A percentile compares a stretch with the other conserved stretches of the same genome.
Conservation (phyloP, 1,140 invertebrate species). For the Holcopasites calliopsidis region DNA sequence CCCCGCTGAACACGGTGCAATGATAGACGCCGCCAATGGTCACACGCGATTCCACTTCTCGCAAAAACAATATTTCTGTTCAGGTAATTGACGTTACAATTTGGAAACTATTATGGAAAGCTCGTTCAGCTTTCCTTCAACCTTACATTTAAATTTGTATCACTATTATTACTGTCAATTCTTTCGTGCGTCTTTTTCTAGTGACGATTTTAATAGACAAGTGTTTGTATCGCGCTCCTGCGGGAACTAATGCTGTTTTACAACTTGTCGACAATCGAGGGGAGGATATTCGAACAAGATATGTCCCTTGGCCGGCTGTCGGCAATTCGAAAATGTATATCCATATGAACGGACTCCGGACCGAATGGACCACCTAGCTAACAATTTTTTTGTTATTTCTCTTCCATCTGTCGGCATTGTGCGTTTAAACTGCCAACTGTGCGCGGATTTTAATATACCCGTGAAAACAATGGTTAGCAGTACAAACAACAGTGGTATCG, state of each 20-base stretch:
- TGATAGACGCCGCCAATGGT: not conserved
- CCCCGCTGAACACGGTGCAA: not conserved
- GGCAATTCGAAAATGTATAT: conserved; percentile 67
- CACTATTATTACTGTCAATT: too few species aligned
- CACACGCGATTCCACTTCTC: not conserved
- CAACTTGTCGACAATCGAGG: conserved; percentile 58
- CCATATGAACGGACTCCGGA: conserved; percentile 19
- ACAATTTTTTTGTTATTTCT: not conserved
- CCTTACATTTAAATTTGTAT: too few species aligned
- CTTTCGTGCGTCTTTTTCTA: too few species aligned
- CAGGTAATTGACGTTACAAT: too few species aligned
- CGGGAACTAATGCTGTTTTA: conserved; percentile 54
- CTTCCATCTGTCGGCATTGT: not conserved
- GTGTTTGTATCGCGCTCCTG: conserved; percentile 18
- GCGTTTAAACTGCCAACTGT: conserved; percentile 11
- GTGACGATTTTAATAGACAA: too few species aligned
- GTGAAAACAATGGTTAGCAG: not conserved
- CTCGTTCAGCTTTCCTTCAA: too few species aligned
- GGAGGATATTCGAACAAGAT: conserved; percentile 51
- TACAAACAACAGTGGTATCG: not conserved
- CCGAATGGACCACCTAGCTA: conserved; percentile 23
- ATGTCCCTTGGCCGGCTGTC: conserved; percentile 60
- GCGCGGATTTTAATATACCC: not conserved
- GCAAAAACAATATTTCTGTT: conserved; percentile 22
- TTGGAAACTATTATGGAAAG: too few species aligned